Base-by-base conservation (phyloP, 2,797 vertebrate species). In the Sebastes oblongus region DNA sequence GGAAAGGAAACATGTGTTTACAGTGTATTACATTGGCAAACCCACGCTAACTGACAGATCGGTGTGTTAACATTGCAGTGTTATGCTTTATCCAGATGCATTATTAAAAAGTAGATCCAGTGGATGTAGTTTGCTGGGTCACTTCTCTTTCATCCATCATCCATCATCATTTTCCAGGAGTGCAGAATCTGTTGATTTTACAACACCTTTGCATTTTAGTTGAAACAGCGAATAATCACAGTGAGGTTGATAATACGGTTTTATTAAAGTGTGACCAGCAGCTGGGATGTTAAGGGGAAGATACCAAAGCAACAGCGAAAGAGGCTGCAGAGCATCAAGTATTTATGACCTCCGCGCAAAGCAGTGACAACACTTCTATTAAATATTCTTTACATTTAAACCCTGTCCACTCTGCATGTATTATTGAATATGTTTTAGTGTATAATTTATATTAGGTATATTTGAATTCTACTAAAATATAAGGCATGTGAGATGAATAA, bases 111-210 rank as follows among this genome's bases (percentile, higher is more conserved):
- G 34, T 18, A 68, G 27, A 62, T 61, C 42, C 64, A 25, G 65
- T 25, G 7, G 36, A 54, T 16, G 56, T 8, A 12, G 70, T 72
- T 65, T 67, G 30, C 34, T 27, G 50, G 27, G 46, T 75, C 54
- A 7, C 13, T 60, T 59, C 22, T 79, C 46, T 72, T 66, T 65
- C 34, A 77, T 36, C 20, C 46, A 34, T 62, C 46, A 73, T 61
- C 64, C 1, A 54, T 81, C 42, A 75, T 82, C 30, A 61, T 66
- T 81, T 82, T 56, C 42, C 5, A 42, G 36, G 25, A 59, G 9
- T 1, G 9, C 36, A 72, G 80, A 52, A 27, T 60, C 30, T 78
- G 52, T 75, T 83, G 29, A 78, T 79, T 88, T 75, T 67, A 55
- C 16, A 65, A 25, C 50, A 27, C 60, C 8, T 75, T 13, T 5